These are phyloP conservation scores for Cosmia pyralina DNA, from an alignment of 2,888 invertebrate species.

Conservation along the genomic window DNA sequence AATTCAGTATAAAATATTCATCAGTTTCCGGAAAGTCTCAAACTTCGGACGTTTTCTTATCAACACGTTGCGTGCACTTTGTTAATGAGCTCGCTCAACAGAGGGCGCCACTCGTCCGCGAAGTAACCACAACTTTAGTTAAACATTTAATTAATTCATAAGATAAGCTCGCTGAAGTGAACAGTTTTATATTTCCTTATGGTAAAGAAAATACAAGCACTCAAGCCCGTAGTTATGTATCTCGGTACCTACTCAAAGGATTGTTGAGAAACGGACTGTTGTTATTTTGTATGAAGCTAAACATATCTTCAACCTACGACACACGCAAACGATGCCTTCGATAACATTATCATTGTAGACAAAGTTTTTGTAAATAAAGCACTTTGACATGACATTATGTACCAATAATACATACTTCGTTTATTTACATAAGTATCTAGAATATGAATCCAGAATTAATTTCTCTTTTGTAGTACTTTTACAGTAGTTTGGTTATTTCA, in stretches of 20 bases:
- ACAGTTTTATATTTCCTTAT: conserved; percentile 19
- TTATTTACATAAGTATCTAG: not conserved
- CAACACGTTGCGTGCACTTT: conserved; percentile 43
- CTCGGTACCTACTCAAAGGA: not conserved
- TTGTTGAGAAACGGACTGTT: not conserved
- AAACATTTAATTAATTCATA: conserved; percentile 65
- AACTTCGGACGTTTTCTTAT: conserved; percentile 47
- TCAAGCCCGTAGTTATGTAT: not conserved
- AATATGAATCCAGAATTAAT: not conserved
- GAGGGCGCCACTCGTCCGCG: conserved; percentile 49
- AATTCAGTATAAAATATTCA: conserved; percentile 55
- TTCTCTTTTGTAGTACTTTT: not conserved
- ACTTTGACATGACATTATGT: not conserved
- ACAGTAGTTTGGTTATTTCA: not conserved
- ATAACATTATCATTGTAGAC: conserved; percentile 18
- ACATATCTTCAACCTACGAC: not conserved
- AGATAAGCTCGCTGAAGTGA: conserved; percentile 49
- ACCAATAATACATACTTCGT: not conserved
- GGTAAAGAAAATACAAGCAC: not conserved
- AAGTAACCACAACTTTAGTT: conserved; percentile 18
- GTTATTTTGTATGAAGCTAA: not conserved
- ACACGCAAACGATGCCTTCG: not conserved
- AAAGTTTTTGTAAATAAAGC: conserved; percentile 13
- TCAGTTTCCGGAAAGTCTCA: conserved; percentile 26
- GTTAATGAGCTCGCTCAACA: conserved; percentile 37